A percentile compares a stretch with the other conserved stretches of the same genome.
phyloP scores from a whole-genome alignment of 1,140 invertebrate species.

The Pristionchus pacificus region DNA sequence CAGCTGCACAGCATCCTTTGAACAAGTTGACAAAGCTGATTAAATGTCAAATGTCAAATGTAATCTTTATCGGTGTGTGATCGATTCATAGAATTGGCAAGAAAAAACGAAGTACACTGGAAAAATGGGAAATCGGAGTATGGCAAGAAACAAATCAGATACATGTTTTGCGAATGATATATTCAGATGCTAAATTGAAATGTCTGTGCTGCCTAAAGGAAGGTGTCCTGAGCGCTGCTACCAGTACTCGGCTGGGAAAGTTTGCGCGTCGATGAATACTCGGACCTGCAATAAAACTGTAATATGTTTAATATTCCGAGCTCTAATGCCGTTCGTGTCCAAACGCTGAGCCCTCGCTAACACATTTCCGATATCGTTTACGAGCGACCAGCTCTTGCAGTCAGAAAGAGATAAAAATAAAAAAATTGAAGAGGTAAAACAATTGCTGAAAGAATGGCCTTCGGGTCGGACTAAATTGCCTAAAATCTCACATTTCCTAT shows the following conservation, averaged over 20 bases:
- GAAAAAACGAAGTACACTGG: not conserved
- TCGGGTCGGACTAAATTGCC: too few species aligned
- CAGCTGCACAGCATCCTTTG: too few species aligned
- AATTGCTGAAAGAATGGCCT: too few species aligned
- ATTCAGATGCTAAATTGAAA: constrained; percentile 7
- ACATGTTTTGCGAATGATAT: too few species aligned
- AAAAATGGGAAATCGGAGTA: not conserved
- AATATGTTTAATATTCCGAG: too few species aligned
- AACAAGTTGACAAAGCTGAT: too few species aligned
- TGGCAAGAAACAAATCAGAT: not conserved
- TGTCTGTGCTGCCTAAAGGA: constrained; percentile 32
- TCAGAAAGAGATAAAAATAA: not conserved
- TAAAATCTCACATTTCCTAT: too few species aligned
- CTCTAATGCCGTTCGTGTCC: constrained; percentile 42
- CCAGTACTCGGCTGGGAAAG: constrained; percentile 45
- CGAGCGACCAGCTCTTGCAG: constrained; percentile 24
- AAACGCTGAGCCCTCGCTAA: constrained; percentile 24
- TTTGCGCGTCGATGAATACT: constrained; percentile 36
- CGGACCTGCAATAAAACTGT: constrained; percentile 40
- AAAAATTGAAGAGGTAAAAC: not conserved
- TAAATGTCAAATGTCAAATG: constrained; percentile 17
- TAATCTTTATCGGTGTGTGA: not conserved
- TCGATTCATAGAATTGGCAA: constrained; percentile 10
- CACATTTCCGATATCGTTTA: constrained; percentile 36
- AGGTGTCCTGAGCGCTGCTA: constrained; percentile 50